phyloP scores from a whole-genome alignment of 1,140 invertebrate species.

The Drosophila kikkawai region DNA sequence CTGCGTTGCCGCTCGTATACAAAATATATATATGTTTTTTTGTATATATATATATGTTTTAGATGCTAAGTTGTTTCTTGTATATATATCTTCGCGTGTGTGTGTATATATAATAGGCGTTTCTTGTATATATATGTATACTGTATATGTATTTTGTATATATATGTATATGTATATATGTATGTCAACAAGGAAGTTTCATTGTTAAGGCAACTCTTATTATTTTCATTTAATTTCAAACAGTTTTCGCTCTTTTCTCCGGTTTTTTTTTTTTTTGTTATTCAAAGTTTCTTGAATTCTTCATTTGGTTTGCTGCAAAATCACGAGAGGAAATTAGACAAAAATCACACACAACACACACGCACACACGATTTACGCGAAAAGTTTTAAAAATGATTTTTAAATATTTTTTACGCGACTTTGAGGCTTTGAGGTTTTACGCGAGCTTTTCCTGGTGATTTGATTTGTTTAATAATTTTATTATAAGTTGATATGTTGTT shows the following conservation, averaged over 20 bases:
- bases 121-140: conserved; percentile 52
- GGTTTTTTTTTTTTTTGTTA: not conserved
- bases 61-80: not conserved
- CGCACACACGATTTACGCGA: not conserved
- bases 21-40: conserved; percentile 57
- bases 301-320: conserved; percentile 16
- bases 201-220: conserved; percentile 74
- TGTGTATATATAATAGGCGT: conserved; percentile 25
- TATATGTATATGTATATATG: conserved; percentile 55
- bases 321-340: not conserved
- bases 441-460: not conserved
- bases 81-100: conserved; percentile 12
- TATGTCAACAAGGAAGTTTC: conserved; percentile 80
- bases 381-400: not conserved
- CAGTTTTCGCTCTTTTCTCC: not conserved
- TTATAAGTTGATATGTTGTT: not conserved
- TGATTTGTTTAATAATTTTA: not conserved
- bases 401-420: not conserved
- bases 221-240: conserved; percentile 18
- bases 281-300: conserved; percentile 1
- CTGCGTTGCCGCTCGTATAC: conserved; percentile 33
- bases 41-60: conserved; percentile 43
- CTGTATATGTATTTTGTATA: conserved; percentile 48
- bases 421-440: not conserved
- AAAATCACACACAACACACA: conserved; percentile 14